Evolutionary conservation across 1,140 invertebrate species (phyloP), one percentile per base, ranked within the genome.

Genomic region (Triops cancriformis): DNA sequence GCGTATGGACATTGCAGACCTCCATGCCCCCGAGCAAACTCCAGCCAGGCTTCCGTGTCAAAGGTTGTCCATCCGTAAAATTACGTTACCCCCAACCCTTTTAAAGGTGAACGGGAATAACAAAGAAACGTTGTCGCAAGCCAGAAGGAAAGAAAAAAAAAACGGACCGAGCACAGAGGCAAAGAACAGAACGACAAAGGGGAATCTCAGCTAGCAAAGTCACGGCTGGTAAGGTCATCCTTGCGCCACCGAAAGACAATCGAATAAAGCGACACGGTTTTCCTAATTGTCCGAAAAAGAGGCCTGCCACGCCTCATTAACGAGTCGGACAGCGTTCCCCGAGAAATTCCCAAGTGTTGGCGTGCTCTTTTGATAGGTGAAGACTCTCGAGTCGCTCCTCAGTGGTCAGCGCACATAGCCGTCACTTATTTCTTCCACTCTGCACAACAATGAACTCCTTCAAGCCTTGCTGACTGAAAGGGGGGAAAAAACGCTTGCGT

Each of bases 31-130:
- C 18, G 51, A 64, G 51, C 51, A 64, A 64, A 64, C 51, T 64
- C 51, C 23, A 6, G 51, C 51, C 14, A 64, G 10, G 23, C 18
- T 64, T 18, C 51, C 51, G 18, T 23, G 51, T 64, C 31, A 64
- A 64, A 64, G 51, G 51, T 64, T 64, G 14, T 64, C 51, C 51
- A 64, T 64, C 51, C 51, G 51, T 64, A 64, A 64, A 64, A 64
- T 64, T 64, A 23, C 51, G 51, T 64, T 64, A 64, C 51, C 23
- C 23, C 18, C 51, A 64, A 64, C n/a, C 51, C 51, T 9, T 64
- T 64, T 64, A n/a, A n/a, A 14, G 14, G n/a, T 18, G 45, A 23
- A 23, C 5, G 23, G 23, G 51, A 64, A 23, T 23, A 64, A 23
- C 51, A 64, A 64, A 64, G n/a, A 64, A 64, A 64, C 23, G n/a